Evolutionary conservation across 2,888 invertebrate genomes (phyloP).

Genomic region (Trypoxylon attenuatum): DNA sequence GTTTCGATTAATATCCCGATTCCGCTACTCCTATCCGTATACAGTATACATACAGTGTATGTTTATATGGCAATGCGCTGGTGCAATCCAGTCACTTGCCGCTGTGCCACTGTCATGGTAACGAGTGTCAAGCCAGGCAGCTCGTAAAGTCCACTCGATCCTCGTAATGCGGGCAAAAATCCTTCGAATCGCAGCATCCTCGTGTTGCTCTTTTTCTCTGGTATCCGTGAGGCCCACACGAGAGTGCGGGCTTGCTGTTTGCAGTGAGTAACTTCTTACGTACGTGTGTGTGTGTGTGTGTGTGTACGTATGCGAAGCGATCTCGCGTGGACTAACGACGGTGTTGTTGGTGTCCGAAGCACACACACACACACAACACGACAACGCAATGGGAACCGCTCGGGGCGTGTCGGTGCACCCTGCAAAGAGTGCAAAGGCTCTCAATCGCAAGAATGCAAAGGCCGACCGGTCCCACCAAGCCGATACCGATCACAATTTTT

Average conservation of each 20-base stretch:
- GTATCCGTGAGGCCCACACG: not conserved
- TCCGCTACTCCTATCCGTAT: too few species aligned
- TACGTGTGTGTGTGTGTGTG: conserved; percentile 26
- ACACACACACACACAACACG: too few species aligned
- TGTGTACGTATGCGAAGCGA: conserved; percentile 30
- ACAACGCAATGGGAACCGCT: conserved; percentile 64
- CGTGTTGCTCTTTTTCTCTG: not conserved
- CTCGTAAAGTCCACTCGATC: too few species aligned
- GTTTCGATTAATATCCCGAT: too few species aligned
- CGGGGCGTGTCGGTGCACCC: conserved; percentile 62
- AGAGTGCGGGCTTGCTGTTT: not conserved
- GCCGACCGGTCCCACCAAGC: conserved; percentile 41
- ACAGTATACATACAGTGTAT: too few species aligned
- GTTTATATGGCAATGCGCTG: too few species aligned
- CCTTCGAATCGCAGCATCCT: not conserved
- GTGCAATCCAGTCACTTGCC: too few species aligned
- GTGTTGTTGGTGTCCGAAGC: conserved; percentile 51
- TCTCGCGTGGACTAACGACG: conserved; percentile 38
- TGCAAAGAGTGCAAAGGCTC: conserved; percentile 56
- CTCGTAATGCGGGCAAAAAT: too few species aligned
- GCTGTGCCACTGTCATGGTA: too few species aligned
- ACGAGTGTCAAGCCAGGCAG: too few species aligned
- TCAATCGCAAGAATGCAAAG: conserved; percentile 57
- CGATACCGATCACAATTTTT: conserved; percentile 51
- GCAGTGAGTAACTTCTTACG: too few species aligned